Percentiles rank a stretch among this genome's conserved stretches.
Evolutionary conservation across 1,140 invertebrate species (phyloP).

Genomic region (Sycophaga agraensis): DNA sequence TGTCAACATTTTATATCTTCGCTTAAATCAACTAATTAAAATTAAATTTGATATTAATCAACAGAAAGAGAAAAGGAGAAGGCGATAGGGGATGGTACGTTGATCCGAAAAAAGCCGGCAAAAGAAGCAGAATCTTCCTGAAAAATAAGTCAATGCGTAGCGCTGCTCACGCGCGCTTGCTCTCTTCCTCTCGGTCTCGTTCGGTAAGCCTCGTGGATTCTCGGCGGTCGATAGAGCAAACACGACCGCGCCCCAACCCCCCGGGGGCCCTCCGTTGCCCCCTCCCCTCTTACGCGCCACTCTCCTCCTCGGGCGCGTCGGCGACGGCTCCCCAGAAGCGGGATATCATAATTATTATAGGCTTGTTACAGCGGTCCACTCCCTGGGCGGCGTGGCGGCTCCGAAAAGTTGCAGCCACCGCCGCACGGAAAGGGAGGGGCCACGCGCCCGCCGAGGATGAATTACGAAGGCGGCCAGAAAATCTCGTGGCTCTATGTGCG

Average conservation of each 20-base stretch:
- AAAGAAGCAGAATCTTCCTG: not conserved
- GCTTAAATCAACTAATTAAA: no score
- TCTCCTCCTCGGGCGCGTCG: not conserved
- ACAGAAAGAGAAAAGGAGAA: not conserved
- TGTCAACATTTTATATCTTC: no score
- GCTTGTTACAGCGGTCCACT: conserved; percentile 37
- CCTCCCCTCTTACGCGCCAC: not conserved
- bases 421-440: not conserved
- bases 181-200: not conserved
- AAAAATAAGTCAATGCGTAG: conserved; percentile 18
- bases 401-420: conserved; percentile 28
- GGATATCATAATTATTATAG: conserved; percentile 52
- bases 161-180: conserved; percentile 8
- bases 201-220: conserved; percentile 51
- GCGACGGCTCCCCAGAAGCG: conserved; percentile 11
- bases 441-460: not conserved
- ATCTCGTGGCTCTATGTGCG: no score
- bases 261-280: conserved; percentile 32
- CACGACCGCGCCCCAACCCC: conserved; percentile 59
- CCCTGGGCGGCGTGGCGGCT: no score
- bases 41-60: no score
- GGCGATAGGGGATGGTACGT: no score
- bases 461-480: no score
- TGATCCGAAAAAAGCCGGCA: no score
- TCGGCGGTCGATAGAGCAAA: conserved; percentile 61